Base-by-base conservation (phyloP, 2,888 invertebrate genomes). In the Agrotis segetum region DNA sequence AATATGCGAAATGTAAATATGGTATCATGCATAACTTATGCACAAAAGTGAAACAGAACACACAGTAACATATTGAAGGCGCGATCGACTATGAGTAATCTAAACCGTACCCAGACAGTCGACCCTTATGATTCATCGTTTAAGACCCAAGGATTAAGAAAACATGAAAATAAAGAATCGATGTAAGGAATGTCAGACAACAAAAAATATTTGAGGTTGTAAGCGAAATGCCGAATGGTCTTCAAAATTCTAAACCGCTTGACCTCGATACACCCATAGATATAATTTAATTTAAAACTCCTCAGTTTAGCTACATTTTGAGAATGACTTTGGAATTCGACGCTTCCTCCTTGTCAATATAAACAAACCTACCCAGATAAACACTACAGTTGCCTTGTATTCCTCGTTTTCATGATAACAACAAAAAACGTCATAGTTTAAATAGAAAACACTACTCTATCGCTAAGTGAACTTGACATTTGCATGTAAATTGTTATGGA, bases 41-140 rank as follows among this genome's bases (percentile, higher is more conserved):
- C 34, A 64, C 55, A 61, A 67, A 74, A 79, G 24, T 67, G 68
- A 74, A 71, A 56, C 77, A 78, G 52, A 71, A 73, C 49, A 71
- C 44, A 66, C 53, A 56, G 46, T 76, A 59, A 56, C 5, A 5
- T 67, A 58, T 59, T 62, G 29, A 64, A 61, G 53, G 78, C 72
- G 72, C 84, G 83, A 79, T 86, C 73, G 62, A 70, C 77, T 88
- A 84, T 88, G 89, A 90, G 85, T 90, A 89, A 89, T 84, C 75
- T 83, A 83, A 83, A 84, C 78, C 81, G 77, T 83, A 84, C 77
- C 82, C 84, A 85, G 79, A 82, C 85, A 77, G 64, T 67, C 77
- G 87, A 85, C 84, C 85, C 83, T 81, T 86, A 62, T 85, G 85
- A 86, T 71, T 85, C 85, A 86, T 82, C 79, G 62, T 65, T 66